A percentile compares a stretch with the other conserved stretches of the same genome.
phyloP scores from a whole-genome alignment of 2,113 vertebrate genomes.

The Zapornia atra region DNA sequence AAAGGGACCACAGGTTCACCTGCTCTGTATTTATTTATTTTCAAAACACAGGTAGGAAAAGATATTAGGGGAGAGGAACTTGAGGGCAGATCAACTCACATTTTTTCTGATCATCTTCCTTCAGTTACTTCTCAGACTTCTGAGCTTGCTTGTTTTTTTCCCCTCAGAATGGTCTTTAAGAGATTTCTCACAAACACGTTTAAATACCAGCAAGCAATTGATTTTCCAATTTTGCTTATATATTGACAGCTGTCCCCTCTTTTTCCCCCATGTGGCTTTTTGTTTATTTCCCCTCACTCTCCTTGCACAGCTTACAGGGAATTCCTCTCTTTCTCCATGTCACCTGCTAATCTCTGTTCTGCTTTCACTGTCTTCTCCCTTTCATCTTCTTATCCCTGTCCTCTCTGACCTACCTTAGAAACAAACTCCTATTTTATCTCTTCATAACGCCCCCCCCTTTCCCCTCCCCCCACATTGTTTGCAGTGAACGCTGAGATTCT shows the following conservation, averaged over 20 bases:
- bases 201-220: neutral
- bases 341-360: neutral
- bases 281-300: neutral
- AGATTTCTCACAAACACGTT: neutral
- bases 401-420: neutral
- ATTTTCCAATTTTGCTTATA: neutral
- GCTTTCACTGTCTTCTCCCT: conserved; percentile 22
- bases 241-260: neutral
- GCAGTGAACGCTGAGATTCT: neutral
- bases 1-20: neutral
- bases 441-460: neutral
- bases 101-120: neutral
- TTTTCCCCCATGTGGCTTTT: neutral
- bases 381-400: neutral
- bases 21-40: neutral
- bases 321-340: neutral
- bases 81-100: neutral
- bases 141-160: neutral
- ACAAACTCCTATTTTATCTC: neutral
- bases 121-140: neutral
- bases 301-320: neutral
- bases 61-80: neutral
- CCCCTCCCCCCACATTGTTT: neutral
- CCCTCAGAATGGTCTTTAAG: neutral
- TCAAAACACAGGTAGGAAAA: neutral